Evolutionary conservation across 2,888 invertebrate species (phyloP).

Genomic region (Drosophila melanocephala): DNA sequence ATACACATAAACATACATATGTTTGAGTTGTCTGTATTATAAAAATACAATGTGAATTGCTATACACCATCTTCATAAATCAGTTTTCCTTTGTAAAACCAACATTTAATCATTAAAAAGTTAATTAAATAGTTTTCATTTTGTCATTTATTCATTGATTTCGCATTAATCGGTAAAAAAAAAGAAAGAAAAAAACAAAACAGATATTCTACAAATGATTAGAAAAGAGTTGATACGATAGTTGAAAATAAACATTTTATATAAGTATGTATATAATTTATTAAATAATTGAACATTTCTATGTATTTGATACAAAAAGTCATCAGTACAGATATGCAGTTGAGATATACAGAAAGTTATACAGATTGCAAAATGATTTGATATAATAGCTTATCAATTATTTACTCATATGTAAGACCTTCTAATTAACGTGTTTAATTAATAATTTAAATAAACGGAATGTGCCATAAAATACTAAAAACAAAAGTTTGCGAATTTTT

Average conservation of each 20-base stretch:
- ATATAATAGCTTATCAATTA: conserved; percentile 63
- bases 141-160: no score
- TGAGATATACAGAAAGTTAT: conserved; percentile 65
- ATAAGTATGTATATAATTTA: conserved; percentile 68
- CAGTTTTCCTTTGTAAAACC: no score
- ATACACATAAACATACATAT: not conserved
- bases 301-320: conserved; percentile 81
- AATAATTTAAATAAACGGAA: conserved; percentile 63
- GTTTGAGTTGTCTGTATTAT: not conserved
- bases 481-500: conserved; percentile 55
- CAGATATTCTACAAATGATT: no score
- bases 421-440: conserved; percentile 32
- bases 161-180: not conserved
- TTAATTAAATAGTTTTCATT: no score
- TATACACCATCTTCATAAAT: no score
- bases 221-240: not conserved
- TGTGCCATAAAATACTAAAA: conserved; percentile 57
- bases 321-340: conserved; percentile 69
- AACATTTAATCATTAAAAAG: no score
- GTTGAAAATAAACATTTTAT: not conserved
- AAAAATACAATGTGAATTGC: not conserved
- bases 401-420: conserved; percentile 31
- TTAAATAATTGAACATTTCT: conserved; percentile 77
- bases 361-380: conserved; percentile 58
- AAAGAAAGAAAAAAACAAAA: not conserved